A percentile compares a stretch with the other conserved stretches of the same genome.
phyloP scores from a whole-genome alignment of 2,888 invertebrate species.

The Drosophila neonasuta region DNA sequence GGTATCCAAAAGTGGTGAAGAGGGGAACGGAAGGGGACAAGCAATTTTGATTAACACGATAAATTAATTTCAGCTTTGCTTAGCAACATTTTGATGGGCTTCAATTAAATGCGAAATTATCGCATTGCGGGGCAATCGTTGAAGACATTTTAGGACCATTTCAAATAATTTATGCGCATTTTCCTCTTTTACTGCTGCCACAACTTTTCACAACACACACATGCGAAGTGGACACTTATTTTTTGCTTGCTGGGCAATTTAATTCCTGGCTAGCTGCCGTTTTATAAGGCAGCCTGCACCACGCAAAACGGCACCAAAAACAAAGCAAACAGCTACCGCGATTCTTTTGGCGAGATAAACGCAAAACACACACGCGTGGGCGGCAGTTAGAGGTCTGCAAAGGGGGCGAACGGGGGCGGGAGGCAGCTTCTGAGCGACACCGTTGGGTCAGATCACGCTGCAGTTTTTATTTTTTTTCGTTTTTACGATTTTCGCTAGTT shows the following conservation, averaged over 20 bases:
- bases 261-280: constrained; percentile 61
- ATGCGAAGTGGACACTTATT: constrained; percentile 37
- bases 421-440: constrained; percentile 21
- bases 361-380: constrained; percentile 47
- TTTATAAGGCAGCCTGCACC: constrained; percentile 56
- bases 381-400: constrained; percentile 4
- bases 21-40: neutral
- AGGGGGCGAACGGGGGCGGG: neutral
- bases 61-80: constrained; percentile 40
- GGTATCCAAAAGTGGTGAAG: neutral
- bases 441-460: constrained; percentile 30
- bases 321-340: constrained; percentile 52
- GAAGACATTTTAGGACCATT: constrained; percentile 55
- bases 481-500: neutral
- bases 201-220: constrained; percentile 33
- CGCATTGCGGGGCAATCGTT: constrained; percentile 45
- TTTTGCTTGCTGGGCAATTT: constrained; percentile 34
- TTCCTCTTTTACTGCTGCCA: constrained; percentile 49
- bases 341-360: constrained; percentile 57
- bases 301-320: constrained; percentile 24
- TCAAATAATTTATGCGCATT: constrained; percentile 69
- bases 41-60: constrained; percentile 37
- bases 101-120: constrained; percentile 33
- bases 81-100: constrained; percentile 22
- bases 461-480: constrained; percentile 28